These are phyloP conservation scores for Zaprionus africanus DNA, from an alignment of 1,140 invertebrate genomes.

Conservation along the genomic window DNA sequence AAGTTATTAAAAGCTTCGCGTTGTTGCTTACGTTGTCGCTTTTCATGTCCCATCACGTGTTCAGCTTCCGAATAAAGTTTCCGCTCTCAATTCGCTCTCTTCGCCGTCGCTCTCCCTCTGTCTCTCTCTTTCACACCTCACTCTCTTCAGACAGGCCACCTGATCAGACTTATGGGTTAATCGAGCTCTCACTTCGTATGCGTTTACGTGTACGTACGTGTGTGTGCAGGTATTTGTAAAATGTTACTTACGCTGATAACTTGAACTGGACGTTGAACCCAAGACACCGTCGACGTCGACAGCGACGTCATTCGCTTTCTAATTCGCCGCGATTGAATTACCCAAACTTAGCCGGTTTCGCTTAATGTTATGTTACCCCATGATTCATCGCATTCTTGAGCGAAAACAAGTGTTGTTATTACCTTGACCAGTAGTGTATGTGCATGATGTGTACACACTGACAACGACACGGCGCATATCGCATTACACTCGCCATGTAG, in stretches of 20 bases:
- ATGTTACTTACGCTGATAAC: slow-evolving; percentile 1
- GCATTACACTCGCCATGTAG: not conserved
- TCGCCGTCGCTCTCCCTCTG: not conserved
- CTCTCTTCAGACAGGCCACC: not conserved
- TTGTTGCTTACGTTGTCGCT: slow-evolving; percentile 19
- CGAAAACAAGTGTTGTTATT: not conserved
- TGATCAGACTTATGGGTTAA: not conserved
- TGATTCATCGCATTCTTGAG: not conserved
- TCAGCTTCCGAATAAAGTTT: slow-evolving; percentile 50
- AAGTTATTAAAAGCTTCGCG: slow-evolving; percentile 25
- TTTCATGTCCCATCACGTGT: slow-evolving; percentile 50
- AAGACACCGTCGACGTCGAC: not conserved
- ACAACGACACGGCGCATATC: not conserved
- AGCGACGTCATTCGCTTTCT: slow-evolving; percentile 13
- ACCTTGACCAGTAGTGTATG: not conserved
- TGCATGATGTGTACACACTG: not conserved
- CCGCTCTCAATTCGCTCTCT: not conserved
- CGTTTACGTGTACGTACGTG: not conserved
- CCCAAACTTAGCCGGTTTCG: not conserved
- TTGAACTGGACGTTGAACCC: slow-evolving; percentile 24
- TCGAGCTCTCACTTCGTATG: slow-evolving; percentile 10
- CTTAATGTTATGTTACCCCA: not conserved
- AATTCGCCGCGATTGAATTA: not conserved
- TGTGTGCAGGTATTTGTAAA: not conserved
- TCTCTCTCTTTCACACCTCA: not conserved